Base-by-base conservation (phyloP, 2,888 invertebrate species). In the Urechis unicinctus region DNA sequence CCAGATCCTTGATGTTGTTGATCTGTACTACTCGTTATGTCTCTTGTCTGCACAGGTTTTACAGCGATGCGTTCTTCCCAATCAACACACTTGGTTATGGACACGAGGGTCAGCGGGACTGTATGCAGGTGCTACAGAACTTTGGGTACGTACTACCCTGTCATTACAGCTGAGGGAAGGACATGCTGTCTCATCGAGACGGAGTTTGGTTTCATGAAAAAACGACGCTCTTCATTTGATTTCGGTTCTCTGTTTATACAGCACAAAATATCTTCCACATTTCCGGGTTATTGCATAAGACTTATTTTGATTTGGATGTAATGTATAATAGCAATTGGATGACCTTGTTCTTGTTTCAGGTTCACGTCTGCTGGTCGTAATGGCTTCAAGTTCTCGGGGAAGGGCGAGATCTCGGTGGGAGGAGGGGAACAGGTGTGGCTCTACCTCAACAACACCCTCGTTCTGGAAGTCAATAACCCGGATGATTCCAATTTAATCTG, bases 401-500 rank as follows among this genome's bases (percentile, higher is more conserved):
- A 56, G 17, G 71, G 66, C 46, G 58, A 57, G 1, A 63, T 71
- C 9, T 65, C 66, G 1, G 51, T 70, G 5, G 68, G 61, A 17
- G 71, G 71, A 1, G 71, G 71, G 13, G 69, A 70, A 24, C 68
- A 67, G 24, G 49, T 69, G 53, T 71, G 70, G 70, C 55, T 71
- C 21, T 70, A 66, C 55, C 61, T 71, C 25, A 67, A 70, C 51
- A 63, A 66, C 48, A 56, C 62, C 29, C 49, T 64, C n/a, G 59
- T 69, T 2, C 44, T 68, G n/a, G 63, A 71, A 53, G 58, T 66
- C 13, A 21, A 62, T 5, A 42, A 28, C 29, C 21, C 42, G 21
- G 9, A 6, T 17, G 31, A 31, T 31, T 6, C 31, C 6, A 30
- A 49, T 26, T 13, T 26, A 13, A n/a, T 29, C 55, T 58, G 58